Conservation (phyloP, 2,113 vertebrate genomes). For the Galbula dea region DNA sequence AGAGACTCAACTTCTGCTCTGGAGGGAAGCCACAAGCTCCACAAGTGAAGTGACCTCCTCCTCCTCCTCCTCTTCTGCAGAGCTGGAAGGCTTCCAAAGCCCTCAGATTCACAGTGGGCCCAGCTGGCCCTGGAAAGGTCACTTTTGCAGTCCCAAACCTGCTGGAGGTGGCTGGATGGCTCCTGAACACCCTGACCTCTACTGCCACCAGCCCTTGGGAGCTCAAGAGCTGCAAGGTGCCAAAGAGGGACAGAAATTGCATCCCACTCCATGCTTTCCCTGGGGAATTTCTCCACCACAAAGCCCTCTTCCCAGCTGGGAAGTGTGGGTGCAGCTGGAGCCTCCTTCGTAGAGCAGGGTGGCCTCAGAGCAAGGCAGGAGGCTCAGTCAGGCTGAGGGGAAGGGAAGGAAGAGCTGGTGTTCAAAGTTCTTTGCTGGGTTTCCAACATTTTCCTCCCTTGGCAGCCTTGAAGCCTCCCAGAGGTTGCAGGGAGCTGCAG, state of each 20-base stretch:
- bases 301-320: neutral
- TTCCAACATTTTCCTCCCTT: neutral
- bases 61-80: neutral
- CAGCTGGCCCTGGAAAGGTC: rapidly evolving
- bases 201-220: neutral
- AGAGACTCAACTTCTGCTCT: neutral
- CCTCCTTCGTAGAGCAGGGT: neutral
- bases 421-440: neutral
- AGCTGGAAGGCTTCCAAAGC: neutral
- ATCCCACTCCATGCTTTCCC: neutral
- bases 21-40: neutral
- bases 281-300: neutral
- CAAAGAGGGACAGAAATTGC: neutral
- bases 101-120: neutral
- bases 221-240: rapidly evolving
- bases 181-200: neutral
- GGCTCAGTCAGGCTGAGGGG: neutral
- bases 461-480: neutral
- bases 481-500: neutral
- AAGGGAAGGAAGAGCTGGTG: neutral
- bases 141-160: neutral
- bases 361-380: neutral
- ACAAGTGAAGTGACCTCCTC: neutral
- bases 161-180: neutral
- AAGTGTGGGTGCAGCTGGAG: rapidly evolving